Conservation (phyloP, 1,140 invertebrate species). For the Drosophila ficusphila region DNA sequence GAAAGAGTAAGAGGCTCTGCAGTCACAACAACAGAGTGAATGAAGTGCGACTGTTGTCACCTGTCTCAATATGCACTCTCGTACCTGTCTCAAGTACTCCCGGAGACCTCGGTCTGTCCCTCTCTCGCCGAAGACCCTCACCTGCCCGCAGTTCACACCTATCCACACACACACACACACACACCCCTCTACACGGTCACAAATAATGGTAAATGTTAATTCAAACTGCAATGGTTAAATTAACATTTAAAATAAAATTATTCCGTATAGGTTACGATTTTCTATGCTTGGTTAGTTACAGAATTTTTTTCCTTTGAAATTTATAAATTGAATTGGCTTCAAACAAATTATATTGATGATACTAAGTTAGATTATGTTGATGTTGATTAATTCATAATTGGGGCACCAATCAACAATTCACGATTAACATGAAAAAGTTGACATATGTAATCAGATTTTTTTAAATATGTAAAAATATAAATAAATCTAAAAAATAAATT, state of each 20-base stretch:
- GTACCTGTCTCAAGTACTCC: constrained; percentile 75
- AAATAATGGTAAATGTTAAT: constrained; percentile 34
- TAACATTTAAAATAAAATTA: constrained; percentile 8
- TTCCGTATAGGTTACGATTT: not conserved
- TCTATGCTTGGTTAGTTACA: not conserved
- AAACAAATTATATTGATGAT: too few species aligned
- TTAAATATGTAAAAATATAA: too few species aligned
- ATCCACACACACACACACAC: constrained; percentile 8
- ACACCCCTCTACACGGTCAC: constrained; percentile 22
- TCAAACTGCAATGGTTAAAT: not conserved
- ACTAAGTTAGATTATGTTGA: too few species aligned
- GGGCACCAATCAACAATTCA: too few species aligned
- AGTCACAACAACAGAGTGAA: constrained; percentile 51
- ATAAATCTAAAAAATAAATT: too few species aligned
- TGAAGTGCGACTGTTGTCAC: constrained; percentile 71
- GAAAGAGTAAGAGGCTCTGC: constrained; percentile 11
- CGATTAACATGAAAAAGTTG: too few species aligned
- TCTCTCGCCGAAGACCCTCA: constrained; percentile 1
- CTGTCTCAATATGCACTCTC: constrained; percentile 80
- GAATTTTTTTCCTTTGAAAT: not conserved
- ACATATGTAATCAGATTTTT: too few species aligned
- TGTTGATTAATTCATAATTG: too few species aligned
- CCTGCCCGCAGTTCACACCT: constrained; percentile 2
- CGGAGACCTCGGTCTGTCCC: constrained; percentile 26
- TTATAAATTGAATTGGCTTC: too few species aligned